Conservation (phyloP, 35 echinoderm and acorn worm species). For the Diadema setosum region DNA sequence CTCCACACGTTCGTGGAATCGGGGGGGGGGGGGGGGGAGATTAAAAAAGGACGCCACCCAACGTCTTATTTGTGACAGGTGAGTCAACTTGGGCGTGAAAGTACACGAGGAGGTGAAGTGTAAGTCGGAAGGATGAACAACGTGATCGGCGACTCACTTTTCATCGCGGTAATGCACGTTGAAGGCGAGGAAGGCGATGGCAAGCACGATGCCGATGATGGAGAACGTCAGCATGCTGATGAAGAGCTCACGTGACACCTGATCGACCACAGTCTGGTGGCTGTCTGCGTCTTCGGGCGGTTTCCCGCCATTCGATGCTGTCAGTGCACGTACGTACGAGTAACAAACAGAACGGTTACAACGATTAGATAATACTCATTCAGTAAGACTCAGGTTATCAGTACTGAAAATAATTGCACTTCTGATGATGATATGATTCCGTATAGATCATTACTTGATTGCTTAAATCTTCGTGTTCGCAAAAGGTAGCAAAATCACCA, state of each 20-base stretch:
- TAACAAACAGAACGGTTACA: neutral
- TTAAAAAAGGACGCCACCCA: too few relatives aligned
- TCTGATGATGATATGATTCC: too few relatives aligned
- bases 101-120: neutral
- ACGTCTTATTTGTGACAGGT: too few relatives aligned
- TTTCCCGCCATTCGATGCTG: constrained; percentile 32
- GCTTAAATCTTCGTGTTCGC: too few relatives aligned
- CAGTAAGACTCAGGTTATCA: too few relatives aligned
- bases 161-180: constrained; percentile 92
- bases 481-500: too few relatives aligned
- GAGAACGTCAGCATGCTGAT: constrained; percentile 66
- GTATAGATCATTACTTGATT: too few relatives aligned
- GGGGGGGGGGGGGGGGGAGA: too few relatives aligned
- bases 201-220: constrained; percentile 68
- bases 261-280: neutral
- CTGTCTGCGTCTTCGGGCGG: constrained; percentile 69
- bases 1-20: too few relatives aligned
- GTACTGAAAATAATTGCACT: too few relatives aligned
- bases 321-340: neutral
- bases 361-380: neutral
- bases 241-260: constrained; percentile 70
- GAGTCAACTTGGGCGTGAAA: too few relatives aligned
- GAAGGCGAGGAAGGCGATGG: constrained; percentile 76
- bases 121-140: neutral
- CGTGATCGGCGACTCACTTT: constrained; percentile 74